Conservation (phyloP, 2,797 vertebrate genomes). For the Chanos chanos region DNA sequence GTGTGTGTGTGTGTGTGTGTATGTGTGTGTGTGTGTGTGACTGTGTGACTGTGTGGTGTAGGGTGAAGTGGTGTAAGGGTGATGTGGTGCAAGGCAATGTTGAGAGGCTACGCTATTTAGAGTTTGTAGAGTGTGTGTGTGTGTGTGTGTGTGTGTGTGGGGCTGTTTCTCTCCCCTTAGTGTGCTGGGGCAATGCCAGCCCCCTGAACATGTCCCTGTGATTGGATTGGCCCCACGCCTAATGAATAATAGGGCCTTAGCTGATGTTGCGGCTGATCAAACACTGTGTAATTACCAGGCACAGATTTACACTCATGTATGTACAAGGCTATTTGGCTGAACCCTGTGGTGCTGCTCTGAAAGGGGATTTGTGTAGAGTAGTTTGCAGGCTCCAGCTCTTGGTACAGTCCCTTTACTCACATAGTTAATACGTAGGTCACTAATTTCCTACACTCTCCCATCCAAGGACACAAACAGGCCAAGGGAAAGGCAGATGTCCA, state of each 20-base stretch:
- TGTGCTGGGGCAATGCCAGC: background rate
- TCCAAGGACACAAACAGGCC: too few species aligned
- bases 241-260: conserved; percentile 4
- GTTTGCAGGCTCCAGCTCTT: too few species aligned
- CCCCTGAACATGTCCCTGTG: background rate
- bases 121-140: too few species aligned
- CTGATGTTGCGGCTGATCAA: conserved; percentile 3
- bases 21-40: background rate
- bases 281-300: background rate
- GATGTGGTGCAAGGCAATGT: too few species aligned
- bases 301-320: background rate
- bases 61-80: background rate
- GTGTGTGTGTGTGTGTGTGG: too few species aligned
- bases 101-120: too few species aligned
- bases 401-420: too few species aligned
- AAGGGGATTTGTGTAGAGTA: too few species aligned
- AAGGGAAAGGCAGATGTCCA: too few species aligned
- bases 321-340: background rate
- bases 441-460: too few species aligned
- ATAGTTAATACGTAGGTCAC: too few species aligned
- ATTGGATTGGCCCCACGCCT: background rate
- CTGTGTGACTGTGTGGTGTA: background rate
- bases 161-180: too few species aligned
- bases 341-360: background rate
- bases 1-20: conserved; percentile 1